Conservation (phyloP, 2,113 vertebrate species). For the Corythaeola cristata region DNA sequence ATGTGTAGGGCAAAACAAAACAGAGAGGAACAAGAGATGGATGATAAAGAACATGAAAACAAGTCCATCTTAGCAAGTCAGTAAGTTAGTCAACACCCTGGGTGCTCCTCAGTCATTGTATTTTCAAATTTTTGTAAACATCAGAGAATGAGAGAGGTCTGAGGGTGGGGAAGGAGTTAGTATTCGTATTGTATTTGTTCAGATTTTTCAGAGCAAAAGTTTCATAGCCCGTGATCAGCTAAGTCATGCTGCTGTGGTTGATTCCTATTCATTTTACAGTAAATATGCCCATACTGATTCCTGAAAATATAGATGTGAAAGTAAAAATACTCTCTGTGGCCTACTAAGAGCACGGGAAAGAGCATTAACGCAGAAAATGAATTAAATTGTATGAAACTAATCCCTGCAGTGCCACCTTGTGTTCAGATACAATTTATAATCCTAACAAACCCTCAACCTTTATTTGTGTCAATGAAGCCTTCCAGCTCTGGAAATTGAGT, state of each 20-base stretch:
- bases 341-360: background rate
- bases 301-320: background rate
- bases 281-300: background rate
- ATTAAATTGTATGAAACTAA: background rate
- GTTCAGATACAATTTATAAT: conserved; percentile 2
- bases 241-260: background rate
- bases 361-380: background rate
- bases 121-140: background rate
- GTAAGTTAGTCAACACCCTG: background rate
- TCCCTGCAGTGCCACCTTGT: conserved; percentile 66
- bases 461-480: background rate
- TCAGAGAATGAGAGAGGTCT: background rate
- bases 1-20: background rate
- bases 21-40: background rate
- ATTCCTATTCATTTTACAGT: background rate
- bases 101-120: background rate
- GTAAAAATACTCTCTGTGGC: background rate
- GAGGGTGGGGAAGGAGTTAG: background rate
- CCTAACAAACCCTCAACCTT: background rate
- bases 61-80: background rate
- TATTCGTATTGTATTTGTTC: background rate
- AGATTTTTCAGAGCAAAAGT: background rate
- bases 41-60: background rate
- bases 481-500: background rate
- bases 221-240: background rate